Percentiles rank a stretch among this genome's conserved stretches.
Evolutionary conservation across 2,113 vertebrate species (phyloP).

Genomic region (Percina caprodes): DNA sequence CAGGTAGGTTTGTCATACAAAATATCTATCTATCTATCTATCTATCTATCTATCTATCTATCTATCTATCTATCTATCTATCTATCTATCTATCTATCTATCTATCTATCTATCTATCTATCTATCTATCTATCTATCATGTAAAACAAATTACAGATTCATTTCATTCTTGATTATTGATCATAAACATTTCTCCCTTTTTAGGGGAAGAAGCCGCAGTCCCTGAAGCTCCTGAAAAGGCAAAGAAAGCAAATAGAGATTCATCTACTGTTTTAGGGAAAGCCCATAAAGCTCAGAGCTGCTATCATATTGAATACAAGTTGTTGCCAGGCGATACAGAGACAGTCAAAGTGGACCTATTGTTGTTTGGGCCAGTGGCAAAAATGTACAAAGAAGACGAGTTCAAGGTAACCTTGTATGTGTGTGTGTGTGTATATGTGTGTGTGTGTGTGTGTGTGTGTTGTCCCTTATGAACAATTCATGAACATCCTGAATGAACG

Average conservation of each 20-base stretch:
- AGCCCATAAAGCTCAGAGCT: slow-evolving; percentile 66
- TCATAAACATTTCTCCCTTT: slow-evolving; percentile 4
- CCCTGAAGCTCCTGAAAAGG: slow-evolving; percentile 47
- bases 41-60: too few species aligned
- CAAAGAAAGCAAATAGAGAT: slow-evolving; percentile 11
- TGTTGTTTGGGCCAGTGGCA: slow-evolving; percentile 80
- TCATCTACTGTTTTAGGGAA: background rate
- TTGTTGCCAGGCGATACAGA: slow-evolving; percentile 83
- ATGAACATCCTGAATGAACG: slow-evolving; percentile 40
- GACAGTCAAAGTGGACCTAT: slow-evolving; percentile 81
- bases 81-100: too few species aligned
- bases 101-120: too few species aligned
- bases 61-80: too few species aligned
- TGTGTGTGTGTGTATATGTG: background rate
- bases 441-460: background rate
- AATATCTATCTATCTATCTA: background rate
- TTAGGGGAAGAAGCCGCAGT: slow-evolving; percentile 63
- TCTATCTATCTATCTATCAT: too few species aligned
- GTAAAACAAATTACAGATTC: background rate
- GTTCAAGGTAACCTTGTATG: slow-evolving; percentile 79
- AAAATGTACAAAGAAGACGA: slow-evolving; percentile 84
- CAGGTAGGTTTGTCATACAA: slow-evolving; percentile 53
- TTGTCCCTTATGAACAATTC: slow-evolving; percentile 48
- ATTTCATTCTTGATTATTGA: slow-evolving; percentile 1
- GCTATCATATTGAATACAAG: slow-evolving; percentile 86